Conservation (phyloP, 1,140 invertebrate species). For the Dinothrombium tinctorium region DNA sequence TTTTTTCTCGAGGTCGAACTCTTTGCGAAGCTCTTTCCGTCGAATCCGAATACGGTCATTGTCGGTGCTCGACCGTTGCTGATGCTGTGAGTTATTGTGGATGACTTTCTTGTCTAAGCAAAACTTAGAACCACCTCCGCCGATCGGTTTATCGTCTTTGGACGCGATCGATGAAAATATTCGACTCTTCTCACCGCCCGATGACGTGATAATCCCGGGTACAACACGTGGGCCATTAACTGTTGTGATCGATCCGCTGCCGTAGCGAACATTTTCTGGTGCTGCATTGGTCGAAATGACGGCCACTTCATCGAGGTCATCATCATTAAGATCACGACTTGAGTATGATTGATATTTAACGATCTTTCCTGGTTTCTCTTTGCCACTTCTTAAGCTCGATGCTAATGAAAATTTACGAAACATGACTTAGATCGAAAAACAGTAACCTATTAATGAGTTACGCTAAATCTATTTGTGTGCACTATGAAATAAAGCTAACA, state of each 20-base stretch:
- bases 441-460: too few relatives aligned
- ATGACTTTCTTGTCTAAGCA: constrained; percentile 9
- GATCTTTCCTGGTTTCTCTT: constrained; percentile 16
- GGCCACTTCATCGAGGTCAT: constrained; percentile 51
- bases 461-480: too few relatives aligned
- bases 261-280: constrained; percentile 30
- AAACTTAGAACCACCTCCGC: background rate
- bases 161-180: background rate
- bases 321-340: constrained; percentile 19
- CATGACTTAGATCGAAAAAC: too few relatives aligned
- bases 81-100: constrained; percentile 19
- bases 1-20: too few relatives aligned
- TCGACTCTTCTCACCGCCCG: constrained; percentile 11
- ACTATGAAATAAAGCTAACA: too few relatives aligned
- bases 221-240: constrained; percentile 37
- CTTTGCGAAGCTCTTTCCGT: constrained; percentile 36
- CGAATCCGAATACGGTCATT: constrained; percentile 17
- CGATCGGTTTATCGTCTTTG: background rate
- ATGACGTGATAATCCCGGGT: constrained; percentile 32
- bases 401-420: too few relatives aligned
- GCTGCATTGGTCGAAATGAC: constrained; percentile 31
- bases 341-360: constrained; percentile 26
- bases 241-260: constrained; percentile 20
- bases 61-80: constrained; percentile 16
- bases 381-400: constrained; percentile 11